These are phyloP conservation scores for Takifugu flavidus DNA, from an alignment of 2,113 vertebrate genomes.

Conservation along the genomic window DNA sequence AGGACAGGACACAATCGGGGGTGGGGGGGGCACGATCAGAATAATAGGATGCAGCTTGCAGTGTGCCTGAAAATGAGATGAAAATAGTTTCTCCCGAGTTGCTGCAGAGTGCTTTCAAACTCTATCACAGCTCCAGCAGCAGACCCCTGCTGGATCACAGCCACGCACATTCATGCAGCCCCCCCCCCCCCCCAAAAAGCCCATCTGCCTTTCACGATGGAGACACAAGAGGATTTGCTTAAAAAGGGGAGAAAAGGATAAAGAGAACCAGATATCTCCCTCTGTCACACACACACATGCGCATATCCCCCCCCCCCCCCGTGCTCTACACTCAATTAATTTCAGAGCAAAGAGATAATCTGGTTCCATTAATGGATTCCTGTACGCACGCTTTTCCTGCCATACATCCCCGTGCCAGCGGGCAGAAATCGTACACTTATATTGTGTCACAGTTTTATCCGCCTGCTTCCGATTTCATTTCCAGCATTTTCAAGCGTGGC, in stretches of 20 bases:
- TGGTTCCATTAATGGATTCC: conserved; percentile 76
- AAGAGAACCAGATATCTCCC: conserved; percentile 44
- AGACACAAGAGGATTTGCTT: conserved; percentile 57
- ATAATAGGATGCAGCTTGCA: conserved; percentile 13
- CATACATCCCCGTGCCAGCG: conserved; percentile 54
- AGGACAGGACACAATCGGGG: not conserved
- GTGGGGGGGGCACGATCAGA: conserved; percentile 1
- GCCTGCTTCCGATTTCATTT: conserved; percentile 35
- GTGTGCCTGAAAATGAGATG: conserved; percentile 13
- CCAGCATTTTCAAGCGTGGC: conserved; percentile 26
- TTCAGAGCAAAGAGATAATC: conserved; percentile 75
- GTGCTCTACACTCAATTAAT: conserved; percentile 69
- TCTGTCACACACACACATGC: conserved; percentile 21
- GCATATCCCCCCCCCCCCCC: not conserved
- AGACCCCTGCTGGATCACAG: conserved; percentile 18
- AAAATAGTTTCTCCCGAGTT: conserved; percentile 37
- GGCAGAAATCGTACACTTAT: conserved; percentile 64
- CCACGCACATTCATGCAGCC: conserved; percentile 28
- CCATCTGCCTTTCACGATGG: conserved; percentile 51
- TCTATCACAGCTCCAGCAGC: too few species aligned
- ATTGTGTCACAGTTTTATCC: conserved; percentile 49
- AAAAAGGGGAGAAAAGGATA: conserved; percentile 32
- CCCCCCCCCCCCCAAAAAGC: conserved; percentile 11
- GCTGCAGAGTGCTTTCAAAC: not conserved
- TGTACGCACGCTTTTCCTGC: conserved; percentile 55